These are phyloP conservation scores for Ichneumoninae sp. DNA, from an alignment of 2,888 invertebrate genomes.

Conservation along the genomic window DNA sequence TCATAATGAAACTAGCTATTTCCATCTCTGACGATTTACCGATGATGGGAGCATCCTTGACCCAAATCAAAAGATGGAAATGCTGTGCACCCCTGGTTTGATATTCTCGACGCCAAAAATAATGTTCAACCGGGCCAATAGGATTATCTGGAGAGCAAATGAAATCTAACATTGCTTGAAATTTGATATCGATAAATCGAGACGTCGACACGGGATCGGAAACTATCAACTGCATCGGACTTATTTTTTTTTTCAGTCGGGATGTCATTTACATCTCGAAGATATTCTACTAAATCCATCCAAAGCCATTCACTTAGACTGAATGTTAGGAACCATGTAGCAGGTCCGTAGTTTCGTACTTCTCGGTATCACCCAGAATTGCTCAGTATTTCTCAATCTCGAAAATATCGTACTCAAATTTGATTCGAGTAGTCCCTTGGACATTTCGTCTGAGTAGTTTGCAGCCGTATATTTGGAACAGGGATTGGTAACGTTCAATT, in stretches of 20 bases:
- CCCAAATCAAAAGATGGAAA: conserved; percentile 74
- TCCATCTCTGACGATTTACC: conserved; percentile 69
- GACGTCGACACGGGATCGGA: conserved; percentile 71
- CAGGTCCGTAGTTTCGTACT: conserved; percentile 69
- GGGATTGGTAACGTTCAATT: conserved; percentile 65
- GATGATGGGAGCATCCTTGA: conserved; percentile 73
- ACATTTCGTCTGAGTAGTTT: conserved; percentile 52
- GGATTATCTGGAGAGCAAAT: conserved; percentile 66
- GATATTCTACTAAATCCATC: conserved; percentile 73
- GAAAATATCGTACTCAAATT: conserved; percentile 67
- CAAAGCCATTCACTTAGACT: conserved; percentile 69
- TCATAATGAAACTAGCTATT: conserved; percentile 69
- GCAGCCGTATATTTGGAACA: conserved; percentile 61
- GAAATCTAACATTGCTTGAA: conserved; percentile 74
- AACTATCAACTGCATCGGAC: conserved; percentile 8
- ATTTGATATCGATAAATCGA: conserved; percentile 76
- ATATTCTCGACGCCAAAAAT: conserved; percentile 64
- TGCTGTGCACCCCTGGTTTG: conserved; percentile 69
- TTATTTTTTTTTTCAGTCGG: not conserved
- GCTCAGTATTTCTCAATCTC: conserved; percentile 67
- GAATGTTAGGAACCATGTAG: not conserved
- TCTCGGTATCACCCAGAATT: conserved; percentile 65
- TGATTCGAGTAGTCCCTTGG: conserved; percentile 60
- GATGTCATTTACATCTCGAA: conserved; percentile 59
- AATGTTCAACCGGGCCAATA: conserved; percentile 59